phyloP scores from a whole-genome alignment of 2,888 invertebrate genomes.

The Microctonus aethiopoides region DNA sequence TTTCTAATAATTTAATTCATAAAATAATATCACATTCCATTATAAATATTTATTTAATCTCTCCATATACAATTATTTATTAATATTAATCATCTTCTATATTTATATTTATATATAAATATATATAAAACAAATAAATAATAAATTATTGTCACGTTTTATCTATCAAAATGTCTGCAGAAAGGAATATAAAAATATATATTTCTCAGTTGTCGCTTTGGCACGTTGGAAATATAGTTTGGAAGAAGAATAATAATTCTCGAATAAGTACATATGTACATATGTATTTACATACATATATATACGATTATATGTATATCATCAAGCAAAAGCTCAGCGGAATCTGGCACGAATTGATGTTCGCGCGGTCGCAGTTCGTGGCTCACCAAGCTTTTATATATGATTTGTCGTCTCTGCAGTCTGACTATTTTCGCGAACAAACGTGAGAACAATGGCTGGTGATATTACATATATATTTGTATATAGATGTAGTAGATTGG shows the following conservation, averaged over 20 bases:
- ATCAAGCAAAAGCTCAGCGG: neutral
- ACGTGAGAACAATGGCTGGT: constrained; percentile 34
- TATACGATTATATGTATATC: too few relatives aligned
- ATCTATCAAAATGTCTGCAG: neutral
- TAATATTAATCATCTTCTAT: too few relatives aligned
- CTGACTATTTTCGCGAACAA: constrained; percentile 9
- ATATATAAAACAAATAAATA: too few relatives aligned
- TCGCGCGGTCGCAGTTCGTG: too few relatives aligned
- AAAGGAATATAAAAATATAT: neutral
- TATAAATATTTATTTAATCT: too few relatives aligned
- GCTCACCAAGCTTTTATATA: constrained; percentile 9
- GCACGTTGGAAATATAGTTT: neutral
- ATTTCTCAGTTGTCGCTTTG: neutral
- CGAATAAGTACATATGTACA: neutral
- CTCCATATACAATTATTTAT: too few relatives aligned
- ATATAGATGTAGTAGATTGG: too few relatives aligned
- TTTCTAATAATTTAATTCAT: too few relatives aligned
- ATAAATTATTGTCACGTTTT: neutral
- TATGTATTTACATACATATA: too few relatives aligned
- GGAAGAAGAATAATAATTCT: constrained; percentile 25
- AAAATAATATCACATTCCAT: too few relatives aligned
- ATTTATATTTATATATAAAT: too few relatives aligned
- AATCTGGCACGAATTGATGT: constrained; percentile 20
- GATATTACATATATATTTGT: too few relatives aligned
- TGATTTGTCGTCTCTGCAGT: constrained; percentile 20